These are phyloP conservation scores for Liparis tanakae DNA, from an alignment of 2,797 vertebrate genomes.

Conservation along the genomic window DNA sequence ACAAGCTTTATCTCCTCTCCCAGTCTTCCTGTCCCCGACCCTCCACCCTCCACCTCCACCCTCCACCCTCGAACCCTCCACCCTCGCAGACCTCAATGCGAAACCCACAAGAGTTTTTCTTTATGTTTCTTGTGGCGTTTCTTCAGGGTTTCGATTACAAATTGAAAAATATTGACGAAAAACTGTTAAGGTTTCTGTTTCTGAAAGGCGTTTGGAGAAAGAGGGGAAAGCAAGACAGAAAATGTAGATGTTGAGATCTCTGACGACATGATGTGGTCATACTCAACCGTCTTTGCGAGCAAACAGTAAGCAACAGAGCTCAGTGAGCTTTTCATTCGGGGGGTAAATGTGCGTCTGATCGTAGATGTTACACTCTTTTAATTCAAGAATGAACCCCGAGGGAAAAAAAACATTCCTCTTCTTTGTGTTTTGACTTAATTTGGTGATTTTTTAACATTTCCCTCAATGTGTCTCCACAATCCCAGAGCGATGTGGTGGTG, in stretches of 20 bases:
- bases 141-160: too few species aligned
- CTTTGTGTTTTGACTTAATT: not conserved
- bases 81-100: conserved; percentile 9
- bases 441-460: not conserved
- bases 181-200: too few species aligned
- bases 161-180: too few species aligned
- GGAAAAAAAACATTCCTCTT: not conserved
- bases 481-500: not conserved
- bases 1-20: conserved; percentile 57
- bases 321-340: not conserved
- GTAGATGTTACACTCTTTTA: not conserved
- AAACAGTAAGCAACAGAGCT: not conserved
- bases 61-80: conserved; percentile 23
- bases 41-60: conserved; percentile 24
- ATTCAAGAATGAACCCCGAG: not conserved
- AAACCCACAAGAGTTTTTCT: too few species aligned
- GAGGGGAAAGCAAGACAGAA: not conserved
- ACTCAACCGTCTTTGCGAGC: not conserved
- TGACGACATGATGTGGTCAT: not conserved
- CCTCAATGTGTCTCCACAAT: not conserved
- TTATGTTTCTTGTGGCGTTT: too few species aligned
- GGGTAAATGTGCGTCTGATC: not conserved
- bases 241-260: not conserved
- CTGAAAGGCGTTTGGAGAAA: not conserved
- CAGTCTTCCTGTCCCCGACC: conserved; percentile 63